A percentile compares a stretch with the other conserved stretches of the same genome.
phyloP scores from a whole-genome alignment of 2,888 invertebrate genomes.

The Brachylomia viminalis region DNA sequence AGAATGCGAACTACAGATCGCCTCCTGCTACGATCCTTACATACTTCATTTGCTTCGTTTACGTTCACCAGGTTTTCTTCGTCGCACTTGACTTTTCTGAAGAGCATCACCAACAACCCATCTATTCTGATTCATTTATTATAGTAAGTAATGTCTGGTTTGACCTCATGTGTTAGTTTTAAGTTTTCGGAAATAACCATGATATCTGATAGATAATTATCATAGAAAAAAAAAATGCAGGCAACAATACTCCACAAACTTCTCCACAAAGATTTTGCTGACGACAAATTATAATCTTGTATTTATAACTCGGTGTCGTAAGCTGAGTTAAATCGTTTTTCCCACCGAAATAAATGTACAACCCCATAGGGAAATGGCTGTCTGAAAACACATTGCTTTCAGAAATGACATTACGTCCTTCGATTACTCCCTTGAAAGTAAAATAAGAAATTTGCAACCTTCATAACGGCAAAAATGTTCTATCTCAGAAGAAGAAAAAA shows the following conservation, averaged over 20 bases:
- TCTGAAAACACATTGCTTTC: conserved; percentile 2
- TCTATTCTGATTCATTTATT: background rate
- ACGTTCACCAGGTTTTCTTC: no score
- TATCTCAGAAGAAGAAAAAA: background rate
- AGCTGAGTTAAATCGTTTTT: background rate
- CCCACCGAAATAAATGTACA: conserved; percentile 5
- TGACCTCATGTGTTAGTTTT: background rate
- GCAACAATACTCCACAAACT: background rate
- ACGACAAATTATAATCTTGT: background rate
- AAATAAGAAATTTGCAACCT: conserved; percentile 22
- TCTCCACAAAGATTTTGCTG: background rate
- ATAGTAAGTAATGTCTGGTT: background rate
- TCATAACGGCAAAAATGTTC: conserved; percentile 18
- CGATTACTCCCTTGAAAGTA: background rate
- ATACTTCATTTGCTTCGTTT: background rate
- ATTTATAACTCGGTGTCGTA: background rate
- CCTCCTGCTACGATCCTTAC: background rate
- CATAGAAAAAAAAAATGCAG: background rate
- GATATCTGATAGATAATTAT: background rate
- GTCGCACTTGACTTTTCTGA: background rate
- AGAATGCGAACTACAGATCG: background rate
- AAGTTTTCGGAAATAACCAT: background rate
- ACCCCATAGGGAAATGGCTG: conserved; percentile 6
- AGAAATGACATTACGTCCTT: background rate
- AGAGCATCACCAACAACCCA: background rate